Evolutionary conservation across 2,113 vertebrate species (phyloP), one percentile per base, ranked within the genome.

Genomic region (Mormyrus iriodes): DNA sequence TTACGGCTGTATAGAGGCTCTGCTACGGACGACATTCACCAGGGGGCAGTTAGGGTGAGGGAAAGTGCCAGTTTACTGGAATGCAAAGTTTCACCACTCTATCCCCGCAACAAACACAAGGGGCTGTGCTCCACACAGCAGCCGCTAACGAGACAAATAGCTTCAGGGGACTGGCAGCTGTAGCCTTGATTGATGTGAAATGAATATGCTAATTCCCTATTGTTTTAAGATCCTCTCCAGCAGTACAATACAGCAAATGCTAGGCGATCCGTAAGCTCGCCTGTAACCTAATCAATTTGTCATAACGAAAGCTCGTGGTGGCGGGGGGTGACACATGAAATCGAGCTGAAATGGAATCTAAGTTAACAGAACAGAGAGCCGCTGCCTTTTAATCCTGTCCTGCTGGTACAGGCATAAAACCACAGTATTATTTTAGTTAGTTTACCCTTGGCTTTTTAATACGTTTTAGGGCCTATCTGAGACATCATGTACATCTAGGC

Each of bases 191-290:
- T 79, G 44, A 69, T 79, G n/a, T 88, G 58, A 88, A 88, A 88
- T 79, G 39, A 88, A 88, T 88, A 88, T 88, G 87, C 65, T 88
- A 88, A 88, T 88, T 73, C 87, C 65, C 87, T 51, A 79, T 88
- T 88, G 65, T 88, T 88, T 88, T 88, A 88, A 88, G 87, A 48
- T 88, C 61, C 46, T 88, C 87, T 88, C 87, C 61, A 79, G 87
- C 3, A 48, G 65, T 79, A 88, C 52, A 88, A 76, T 79, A 79
- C 65, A 48, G 85, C 85, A 88, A 69, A 51, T 35, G n/a, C 46
- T 7, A 31, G 17, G 27, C 44, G 42, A 48, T 88, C 39, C 17
- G 46, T 76, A 73, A 52, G 65, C 27, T 52, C 10, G 6, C 55
- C 51, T 88, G 65, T 88, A 88, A 88, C 65, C 87, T 51, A 76